Base-by-base conservation (phyloP, 2,113 vertebrate species). In the Silurus asotus region DNA sequence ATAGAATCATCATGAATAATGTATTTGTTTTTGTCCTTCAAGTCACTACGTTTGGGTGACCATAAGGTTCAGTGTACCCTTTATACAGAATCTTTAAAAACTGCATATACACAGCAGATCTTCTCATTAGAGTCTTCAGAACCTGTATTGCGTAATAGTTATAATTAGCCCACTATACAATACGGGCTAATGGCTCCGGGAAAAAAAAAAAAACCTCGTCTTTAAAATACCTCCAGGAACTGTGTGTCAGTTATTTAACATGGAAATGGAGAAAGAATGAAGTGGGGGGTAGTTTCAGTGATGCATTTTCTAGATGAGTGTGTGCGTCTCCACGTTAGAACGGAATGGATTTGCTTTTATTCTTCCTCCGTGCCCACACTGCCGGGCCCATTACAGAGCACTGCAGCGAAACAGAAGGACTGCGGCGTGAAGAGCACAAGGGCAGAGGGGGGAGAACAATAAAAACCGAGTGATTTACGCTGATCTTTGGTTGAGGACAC, bases 401-500 rank as follows among this genome's bases (percentile, higher is more conserved):
- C 87, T 83, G 79, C 78, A 86, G 84, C 9, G 82, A 85, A 82
- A 56, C 48, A 70, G 78, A 20, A n/a, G 20, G n/a, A 48, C 53
- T 79, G 72, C 28, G 45, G 62, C 49, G 28, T 64, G 85, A 53
- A 59, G 74, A 72, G 61, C 7, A 14, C 56, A 82, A 67, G 88
- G 85, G 84, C 51, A 82, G 65, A 53, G 23, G 70, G n/a, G n/a
- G 83, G 76, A 88, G 84, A 80, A 90, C 90, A 91, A 90, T 90
- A 87, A 92, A 93, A 92, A 86, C n/a, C 1, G 55, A 80, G 85
- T 92, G 92, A 93, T 93, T 92, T 93, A 93, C 93, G 87, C 91
- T 84, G 84, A 93, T 92, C 88, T 87, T 61, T 70, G 82, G 67
- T 88, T 53, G 90, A 87, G 86, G 90, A 93, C 91, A 48, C 84